Conservation (phyloP, 1,140 invertebrate species). For the Nomia melanderi region DNA sequence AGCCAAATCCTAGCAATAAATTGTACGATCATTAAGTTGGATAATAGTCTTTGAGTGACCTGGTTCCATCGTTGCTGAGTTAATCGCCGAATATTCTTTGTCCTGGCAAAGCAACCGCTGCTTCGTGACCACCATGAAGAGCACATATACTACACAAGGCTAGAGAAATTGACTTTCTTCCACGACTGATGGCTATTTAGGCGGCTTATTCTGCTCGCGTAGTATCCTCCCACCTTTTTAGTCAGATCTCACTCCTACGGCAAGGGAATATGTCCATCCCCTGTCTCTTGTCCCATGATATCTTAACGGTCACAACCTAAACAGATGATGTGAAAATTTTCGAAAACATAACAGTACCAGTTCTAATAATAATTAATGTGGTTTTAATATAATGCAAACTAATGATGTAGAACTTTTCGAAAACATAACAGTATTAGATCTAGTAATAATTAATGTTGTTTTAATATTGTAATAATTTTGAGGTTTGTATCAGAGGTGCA, state of each 20-base stretch:
- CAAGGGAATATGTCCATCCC: constrained; percentile 17
- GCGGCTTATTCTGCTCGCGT: not conserved
- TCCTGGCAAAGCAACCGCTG: not conserved
- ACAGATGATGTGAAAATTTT: constrained; percentile 26
- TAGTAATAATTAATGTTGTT: too few species aligned
- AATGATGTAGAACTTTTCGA: too few species aligned
- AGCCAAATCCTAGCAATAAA: not conserved
- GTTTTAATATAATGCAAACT: too few species aligned
- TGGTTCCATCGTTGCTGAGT: not conserved
- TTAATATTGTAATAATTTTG: too few species aligned
- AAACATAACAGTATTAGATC: too few species aligned
- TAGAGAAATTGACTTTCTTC: constrained; percentile 1
- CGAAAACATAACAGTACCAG: too few species aligned
- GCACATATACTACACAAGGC: not conserved
- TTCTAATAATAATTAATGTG: too few species aligned
- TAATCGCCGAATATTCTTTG: not conserved
- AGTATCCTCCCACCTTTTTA: too few species aligned
- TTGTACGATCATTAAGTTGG: not conserved
- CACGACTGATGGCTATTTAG: not conserved
- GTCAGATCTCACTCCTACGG: not conserved
- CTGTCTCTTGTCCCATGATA: not conserved
- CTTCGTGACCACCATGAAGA: not conserved
- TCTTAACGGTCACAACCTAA: not conserved
- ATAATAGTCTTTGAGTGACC: not conserved
- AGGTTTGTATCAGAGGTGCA: too few species aligned